Base-by-base conservation (phyloP, 2,888 invertebrate species). In the Germaria angustata region DNA sequence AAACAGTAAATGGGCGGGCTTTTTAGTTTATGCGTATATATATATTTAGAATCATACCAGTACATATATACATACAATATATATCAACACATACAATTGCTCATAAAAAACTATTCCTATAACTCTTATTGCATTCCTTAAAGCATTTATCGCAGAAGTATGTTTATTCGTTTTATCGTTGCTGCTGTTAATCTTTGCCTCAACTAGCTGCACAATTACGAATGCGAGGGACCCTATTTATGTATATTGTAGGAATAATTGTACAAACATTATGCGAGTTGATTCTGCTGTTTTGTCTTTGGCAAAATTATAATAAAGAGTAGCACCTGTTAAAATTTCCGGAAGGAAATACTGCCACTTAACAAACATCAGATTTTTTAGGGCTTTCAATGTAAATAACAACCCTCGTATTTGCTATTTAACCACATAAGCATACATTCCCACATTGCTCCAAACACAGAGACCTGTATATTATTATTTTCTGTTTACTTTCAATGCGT, bases 401-500 rank as follows among this genome's bases (percentile, higher is more conserved):
- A 17, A n/a, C 49, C 22, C 49, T 49, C 51, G 24, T 22, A 51
- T 8, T 63, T 71, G 49, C 61, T 68, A 13, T 20, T 51, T 22
- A 68, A 24, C 51, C 59, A 53, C 9, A 51, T n/a, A 34, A 63
- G 2, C 15, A 49, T 5, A 6, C 28, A 28, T 28, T 5, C n/a
- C n/a, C 28, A 28, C 28, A 28, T 28, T 5, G 4, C 28, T 28
- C 6, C 28, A 5, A 5, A 28, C 28, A 28, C 28, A 28, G 6
- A 3, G 5, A 8, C 32, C 22, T 53, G 4, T 17, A 55, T 11
- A 32, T 17, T 7, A 2, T 32, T 46, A 49, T 57, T 66, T 76
- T 39, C 24, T 77, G 72, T 81, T 81, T 77, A 77, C 59, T 72
- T 66, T 81, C 66, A 77, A 77, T 81, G 53, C 59, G 66, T 77